Evolutionary conservation across 1,140 invertebrate genomes (phyloP).

Genomic region (Macrobrachium nipponense): DNA sequence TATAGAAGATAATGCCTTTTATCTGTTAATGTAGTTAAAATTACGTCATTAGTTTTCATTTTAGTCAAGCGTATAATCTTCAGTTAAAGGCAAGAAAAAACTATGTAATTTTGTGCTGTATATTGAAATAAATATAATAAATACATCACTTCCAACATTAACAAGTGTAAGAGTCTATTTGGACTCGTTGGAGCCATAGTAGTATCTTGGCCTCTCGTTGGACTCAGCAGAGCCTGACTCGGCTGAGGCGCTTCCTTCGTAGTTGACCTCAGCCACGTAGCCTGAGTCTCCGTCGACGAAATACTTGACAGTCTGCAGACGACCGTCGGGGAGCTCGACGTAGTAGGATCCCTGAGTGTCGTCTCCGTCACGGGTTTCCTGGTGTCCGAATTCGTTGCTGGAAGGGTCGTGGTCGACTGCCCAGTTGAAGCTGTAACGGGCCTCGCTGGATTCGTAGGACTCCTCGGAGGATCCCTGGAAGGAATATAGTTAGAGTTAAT

Average conservation of each 20-base stretch:
- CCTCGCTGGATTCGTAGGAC: conserved; percentile 11
- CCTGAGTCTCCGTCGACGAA: conserved; percentile 7
- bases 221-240: not conserved
- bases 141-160: no score
- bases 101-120: no score
- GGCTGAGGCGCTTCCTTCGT: not conserved
- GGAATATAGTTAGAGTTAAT: not conserved
- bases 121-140: no score
- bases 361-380: conserved; percentile 7
- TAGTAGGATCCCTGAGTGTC: conserved; percentile 11
- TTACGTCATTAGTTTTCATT: no score
- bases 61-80: no score
- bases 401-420: not conserved
- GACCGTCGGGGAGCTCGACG: conserved; percentile 6
- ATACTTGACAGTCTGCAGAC: conserved; percentile 12
- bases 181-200: conserved; percentile 3
- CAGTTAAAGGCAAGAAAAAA: no score
- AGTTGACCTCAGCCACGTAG: conserved; percentile 13
- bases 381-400: conserved; percentile 18
- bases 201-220: not conserved
- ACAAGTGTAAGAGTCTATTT: no score
- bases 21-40: no score
- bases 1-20: no score
- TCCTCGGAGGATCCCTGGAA: not conserved
- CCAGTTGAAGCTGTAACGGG: conserved; percentile 10